phyloP scores from a whole-genome alignment of 2,113 vertebrate genomes.

The Dryoscopus gambensis region DNA sequence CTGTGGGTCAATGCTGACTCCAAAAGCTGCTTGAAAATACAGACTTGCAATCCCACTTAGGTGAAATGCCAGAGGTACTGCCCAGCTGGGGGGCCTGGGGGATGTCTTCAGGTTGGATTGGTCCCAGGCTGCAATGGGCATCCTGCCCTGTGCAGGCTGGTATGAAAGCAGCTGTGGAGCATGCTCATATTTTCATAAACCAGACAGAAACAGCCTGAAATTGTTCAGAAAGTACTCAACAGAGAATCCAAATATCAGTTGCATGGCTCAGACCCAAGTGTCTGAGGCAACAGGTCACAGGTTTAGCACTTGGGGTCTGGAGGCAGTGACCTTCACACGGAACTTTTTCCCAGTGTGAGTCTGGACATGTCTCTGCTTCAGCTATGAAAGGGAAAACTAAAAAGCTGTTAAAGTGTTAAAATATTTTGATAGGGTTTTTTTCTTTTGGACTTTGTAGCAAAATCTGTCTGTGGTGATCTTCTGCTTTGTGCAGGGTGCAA shows the following conservation, averaged over 20 bases:
- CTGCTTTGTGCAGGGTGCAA: neutral
- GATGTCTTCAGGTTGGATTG: neutral
- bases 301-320: rapidly evolving
- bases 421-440: neutral
- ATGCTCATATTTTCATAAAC: neutral
- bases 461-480: neutral
- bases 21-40: neutral
- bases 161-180: neutral
- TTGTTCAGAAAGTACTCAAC: neutral
- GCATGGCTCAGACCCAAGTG: neutral
- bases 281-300: neutral
- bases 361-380: neutral
- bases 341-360: neutral
- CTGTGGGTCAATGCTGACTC: neutral
- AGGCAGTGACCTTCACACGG: neutral
- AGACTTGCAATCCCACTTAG: neutral
- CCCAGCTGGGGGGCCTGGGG: no score
- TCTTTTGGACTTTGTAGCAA: neutral
- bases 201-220: neutral
- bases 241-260: neutral
- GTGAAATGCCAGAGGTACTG: neutral
- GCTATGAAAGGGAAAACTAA: neutral
- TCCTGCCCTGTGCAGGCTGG: rapidly evolving
- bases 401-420: neutral
- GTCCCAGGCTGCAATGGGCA: neutral